Evolutionary conservation across 2,888 invertebrate genomes (phyloP).

Genomic region (Drosophila quinaria): DNA sequence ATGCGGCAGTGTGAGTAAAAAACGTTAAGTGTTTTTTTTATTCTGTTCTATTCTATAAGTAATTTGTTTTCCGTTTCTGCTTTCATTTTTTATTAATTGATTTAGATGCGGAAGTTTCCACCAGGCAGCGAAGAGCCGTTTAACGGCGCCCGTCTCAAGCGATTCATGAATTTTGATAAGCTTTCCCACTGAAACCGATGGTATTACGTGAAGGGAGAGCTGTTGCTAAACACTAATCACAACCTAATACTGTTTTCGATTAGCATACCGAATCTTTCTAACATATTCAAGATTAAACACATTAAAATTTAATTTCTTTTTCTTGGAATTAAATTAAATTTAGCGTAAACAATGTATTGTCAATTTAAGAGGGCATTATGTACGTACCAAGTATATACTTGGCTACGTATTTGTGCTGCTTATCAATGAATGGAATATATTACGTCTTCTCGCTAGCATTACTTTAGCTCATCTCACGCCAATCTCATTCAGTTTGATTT

Average conservation of each 20-base stretch:
- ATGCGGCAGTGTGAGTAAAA: conserved; percentile 34
- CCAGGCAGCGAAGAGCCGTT: conserved; percentile 88
- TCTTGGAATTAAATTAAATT: conserved; percentile 22
- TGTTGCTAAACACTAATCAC: conserved; percentile 1
- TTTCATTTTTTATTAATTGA: conserved; percentile 32
- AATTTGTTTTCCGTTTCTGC: conserved; percentile 6
- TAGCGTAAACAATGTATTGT: conserved; percentile 3
- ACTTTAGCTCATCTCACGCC: conserved; percentile 19
- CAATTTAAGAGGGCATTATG: conserved; percentile 5
- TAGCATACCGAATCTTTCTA: conserved; percentile 5
- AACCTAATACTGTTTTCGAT: not conserved
- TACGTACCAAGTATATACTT: not conserved
- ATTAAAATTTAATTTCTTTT: conserved; percentile 14
- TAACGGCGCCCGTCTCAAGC: conserved; percentile 86
- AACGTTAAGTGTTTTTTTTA: not conserved
- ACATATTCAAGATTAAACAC: conserved; percentile 5
- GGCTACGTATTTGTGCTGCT: conserved; percentile 31
- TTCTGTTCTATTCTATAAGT: not conserved
- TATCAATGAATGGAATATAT: conserved; percentile 45
- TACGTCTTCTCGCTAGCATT: conserved; percentile 29
- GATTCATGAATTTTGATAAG: conserved; percentile 87
- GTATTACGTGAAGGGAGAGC: conserved; percentile 3
- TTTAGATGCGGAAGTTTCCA: conserved; percentile 89
- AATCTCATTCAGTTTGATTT: conserved; percentile 42
- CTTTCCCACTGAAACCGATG: conserved; percentile 67